Evolutionary conservation across 2,797 vertebrate genomes (phyloP), one percentile per base, ranked within the genome.

Genomic region (Eurystomus glaucurus): DNA sequence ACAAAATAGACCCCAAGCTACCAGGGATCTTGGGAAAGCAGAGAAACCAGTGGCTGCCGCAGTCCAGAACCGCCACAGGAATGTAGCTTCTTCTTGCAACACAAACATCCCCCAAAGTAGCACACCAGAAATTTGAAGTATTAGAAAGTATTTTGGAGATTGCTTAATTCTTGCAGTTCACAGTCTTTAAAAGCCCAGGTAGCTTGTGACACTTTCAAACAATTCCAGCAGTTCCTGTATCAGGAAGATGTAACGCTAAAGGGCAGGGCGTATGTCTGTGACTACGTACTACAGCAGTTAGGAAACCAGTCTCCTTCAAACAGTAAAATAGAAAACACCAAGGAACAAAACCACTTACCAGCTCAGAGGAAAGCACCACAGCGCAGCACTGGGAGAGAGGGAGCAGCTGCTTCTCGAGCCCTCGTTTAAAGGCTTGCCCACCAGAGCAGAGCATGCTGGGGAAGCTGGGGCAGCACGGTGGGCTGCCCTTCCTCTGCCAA

Each of bases 371-470:
- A 7, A 61, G 23, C 13, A 28, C 2, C 28, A 6, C 18, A 23
- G 1, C 10, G 2, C 31, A 31, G 60, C 50, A 2, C 54, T 7
- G 0, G 1, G 17, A 3, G 26, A 13, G 5, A 10, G 6, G 25
- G 21, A 48, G 25, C 33, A 68, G 72, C 90, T 72, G 33, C n/a
- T 21, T 10, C 18, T 18, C 61, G 20, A 5, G 4, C 41, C 71
- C 20, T 7, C 4, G 1, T 55, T 7, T 29, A 5, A 69, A 52
- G 18, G 65, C 41, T n/a, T 6, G 12, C 55, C 35, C 3, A 1
- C 28, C 28, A 4, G 23, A 43, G 43, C 80, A n/a, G 1, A 23
- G 69, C 52, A 4, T 17, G 45, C 76, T 51, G 85, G 75, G 55
- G 33, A 15, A 3, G 68, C 55, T 19, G 61, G 60, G 9, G 41